A percentile compares a stretch with the other conserved stretches of the same genome.
These are phyloP conservation scores for Volucella inanis DNA, from an alignment of 2,888 invertebrate genomes.

Conservation along the genomic window DNA sequence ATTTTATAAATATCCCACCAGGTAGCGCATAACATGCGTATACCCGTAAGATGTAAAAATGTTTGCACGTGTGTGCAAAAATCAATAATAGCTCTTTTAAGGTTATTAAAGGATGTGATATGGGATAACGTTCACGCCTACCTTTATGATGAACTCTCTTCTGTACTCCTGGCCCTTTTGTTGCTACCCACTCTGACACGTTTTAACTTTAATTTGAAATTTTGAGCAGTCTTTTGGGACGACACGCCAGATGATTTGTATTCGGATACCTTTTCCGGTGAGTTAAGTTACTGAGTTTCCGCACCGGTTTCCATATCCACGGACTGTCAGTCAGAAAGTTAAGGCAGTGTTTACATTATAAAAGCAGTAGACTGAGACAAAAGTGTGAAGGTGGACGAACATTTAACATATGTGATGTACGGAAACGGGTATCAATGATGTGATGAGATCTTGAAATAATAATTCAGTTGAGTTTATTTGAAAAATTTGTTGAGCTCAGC, in stretches of 20 bases:
- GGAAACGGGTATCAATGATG: conserved; percentile 14
- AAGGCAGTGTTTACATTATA: conserved; percentile 29
- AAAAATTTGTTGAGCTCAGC: neutral
- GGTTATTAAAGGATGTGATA: conserved; percentile 13
- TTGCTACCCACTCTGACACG: neutral
- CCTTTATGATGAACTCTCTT: neutral
- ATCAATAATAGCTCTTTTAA: conserved; percentile 35
- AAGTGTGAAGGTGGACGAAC: conserved; percentile 6
- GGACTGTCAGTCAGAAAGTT: neutral
- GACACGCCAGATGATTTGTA: conserved; percentile 8
- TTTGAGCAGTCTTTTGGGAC: conserved; percentile 15
- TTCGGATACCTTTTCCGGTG: conserved; percentile 6
- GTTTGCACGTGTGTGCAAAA: conserved; percentile 28
- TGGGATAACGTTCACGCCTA: neutral
- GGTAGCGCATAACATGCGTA: neutral
- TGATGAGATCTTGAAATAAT: conserved; percentile 38
- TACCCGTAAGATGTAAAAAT: no score
- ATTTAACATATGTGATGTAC: conserved; percentile 43
- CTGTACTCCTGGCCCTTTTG: neutral
- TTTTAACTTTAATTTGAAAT: conserved; percentile 5
- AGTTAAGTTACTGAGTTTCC: neutral
- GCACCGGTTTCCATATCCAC: neutral
- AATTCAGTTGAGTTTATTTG: neutral
- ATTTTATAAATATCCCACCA: conserved; percentile 45
- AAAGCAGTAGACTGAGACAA: conserved; percentile 5